A percentile compares a stretch with the other conserved stretches of the same genome.
phyloP scores from a whole-genome alignment of 2,113 vertebrate genomes.

The Corythornis cristatus region DNA sequence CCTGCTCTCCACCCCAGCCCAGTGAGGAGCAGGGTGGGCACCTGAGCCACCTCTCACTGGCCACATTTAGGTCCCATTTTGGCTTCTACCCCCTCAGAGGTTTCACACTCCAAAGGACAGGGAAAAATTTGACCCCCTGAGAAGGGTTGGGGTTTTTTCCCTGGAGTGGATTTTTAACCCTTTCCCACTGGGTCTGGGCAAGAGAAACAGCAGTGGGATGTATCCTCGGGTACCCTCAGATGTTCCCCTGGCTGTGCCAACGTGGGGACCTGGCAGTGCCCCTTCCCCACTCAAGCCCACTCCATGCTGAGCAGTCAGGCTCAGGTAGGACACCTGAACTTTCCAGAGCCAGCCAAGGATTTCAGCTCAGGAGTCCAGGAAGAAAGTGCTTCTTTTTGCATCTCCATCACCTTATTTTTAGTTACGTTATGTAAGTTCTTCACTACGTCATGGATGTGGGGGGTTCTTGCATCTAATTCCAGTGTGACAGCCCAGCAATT shows the following conservation, averaged over 20 bases:
- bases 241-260: rapidly evolving
- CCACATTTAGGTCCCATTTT: rapidly evolving
- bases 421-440: constrained; percentile 78
- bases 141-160: neutral
- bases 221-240: neutral
- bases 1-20: neutral
- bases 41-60: rapidly evolving
- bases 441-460: constrained; percentile 65
- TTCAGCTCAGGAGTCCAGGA: neutral
- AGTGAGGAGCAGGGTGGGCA: rapidly evolving
- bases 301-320: neutral
- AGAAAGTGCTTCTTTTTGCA: neutral
- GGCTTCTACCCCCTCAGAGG: neutral
- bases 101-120: neutral
- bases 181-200: neutral
- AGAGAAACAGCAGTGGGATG: neutral
- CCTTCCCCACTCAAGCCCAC: neutral
- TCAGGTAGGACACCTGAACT: rapidly evolving
- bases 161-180: neutral
- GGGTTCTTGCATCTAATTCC: constrained; percentile 79
- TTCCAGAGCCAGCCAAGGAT: neutral
- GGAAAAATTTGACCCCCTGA: neutral
- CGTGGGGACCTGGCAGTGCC: neutral
- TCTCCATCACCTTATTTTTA: constrained; percentile 78
- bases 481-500: constrained; percentile 76